A percentile compares a stretch with the other conserved stretches of the same genome.
These are phyloP conservation scores for Pongo abelii DNA, from an alignment of 2,113 vertebrate genomes.

Conservation along the genomic window DNA sequence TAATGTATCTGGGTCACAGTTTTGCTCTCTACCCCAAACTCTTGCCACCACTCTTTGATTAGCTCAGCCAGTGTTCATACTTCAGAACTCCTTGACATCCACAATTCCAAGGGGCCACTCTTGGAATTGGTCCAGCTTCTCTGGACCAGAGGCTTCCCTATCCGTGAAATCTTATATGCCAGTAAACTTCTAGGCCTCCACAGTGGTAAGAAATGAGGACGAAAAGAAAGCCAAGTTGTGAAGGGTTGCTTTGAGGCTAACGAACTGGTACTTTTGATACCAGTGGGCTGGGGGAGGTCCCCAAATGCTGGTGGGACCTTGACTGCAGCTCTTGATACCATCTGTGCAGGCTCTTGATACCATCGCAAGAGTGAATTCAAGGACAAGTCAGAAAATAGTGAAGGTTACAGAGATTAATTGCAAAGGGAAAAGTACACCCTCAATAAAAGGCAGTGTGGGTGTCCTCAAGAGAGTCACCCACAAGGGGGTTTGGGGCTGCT, in stretches of 20 bases:
- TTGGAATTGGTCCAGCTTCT: not conserved
- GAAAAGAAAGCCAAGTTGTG: not conserved
- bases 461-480: no score
- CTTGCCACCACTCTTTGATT: not conserved
- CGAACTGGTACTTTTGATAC: not conserved
- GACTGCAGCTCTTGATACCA: no score
- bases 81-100: not conserved
- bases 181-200: not conserved
- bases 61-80: not conserved
- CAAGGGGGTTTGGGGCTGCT: no score
- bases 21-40: not conserved
- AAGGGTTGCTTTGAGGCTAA: not conserved
- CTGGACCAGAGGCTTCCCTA: not conserved
- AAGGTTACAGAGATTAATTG: no score
- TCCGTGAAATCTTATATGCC: no score
- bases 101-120: not conserved
- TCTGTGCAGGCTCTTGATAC: no score
- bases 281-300: no score
- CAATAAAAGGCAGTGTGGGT: no score
- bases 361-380: no score
- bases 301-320: no score
- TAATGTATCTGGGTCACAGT: not conserved
- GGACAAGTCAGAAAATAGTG: no score
- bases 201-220: not conserved
- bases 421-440: no score